Evolutionary conservation across 2,797 vertebrate genomes (phyloP).

Genomic region (Peromyscus nudipes): DNA sequence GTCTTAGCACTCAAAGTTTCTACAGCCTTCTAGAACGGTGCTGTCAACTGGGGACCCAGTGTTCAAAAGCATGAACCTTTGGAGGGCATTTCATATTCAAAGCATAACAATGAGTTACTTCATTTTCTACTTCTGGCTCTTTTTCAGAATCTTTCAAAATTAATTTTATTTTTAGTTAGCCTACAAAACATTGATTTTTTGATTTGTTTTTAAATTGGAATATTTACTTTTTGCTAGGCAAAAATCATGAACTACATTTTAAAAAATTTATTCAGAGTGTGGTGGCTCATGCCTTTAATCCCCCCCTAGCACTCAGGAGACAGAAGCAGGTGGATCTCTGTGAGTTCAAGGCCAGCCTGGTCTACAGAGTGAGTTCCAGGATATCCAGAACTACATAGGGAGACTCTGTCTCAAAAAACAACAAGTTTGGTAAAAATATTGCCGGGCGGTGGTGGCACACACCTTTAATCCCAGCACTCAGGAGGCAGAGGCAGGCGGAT

Average conservation of each 20-base stretch:
- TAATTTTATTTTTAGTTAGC: not conserved
- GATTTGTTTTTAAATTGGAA: not conserved
- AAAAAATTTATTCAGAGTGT: no score
- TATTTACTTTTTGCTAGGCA: not conserved
- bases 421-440: no score
- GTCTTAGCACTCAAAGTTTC: not conserved
- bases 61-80: not conserved
- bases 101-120: not conserved
- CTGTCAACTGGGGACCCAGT: not conserved
- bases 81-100: not conserved
- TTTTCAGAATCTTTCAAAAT: not conserved
- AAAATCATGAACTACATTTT: not conserved
- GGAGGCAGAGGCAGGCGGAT: no score
- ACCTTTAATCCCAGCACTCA: no score
- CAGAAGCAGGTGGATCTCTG: no score
- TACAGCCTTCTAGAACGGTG: not conserved
- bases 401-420: no score
- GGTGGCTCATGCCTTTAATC: no score
- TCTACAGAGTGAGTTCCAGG: no score
- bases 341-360: no score
- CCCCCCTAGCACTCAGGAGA: no score
- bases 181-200: not conserved
- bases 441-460: no score
- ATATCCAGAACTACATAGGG: no score
- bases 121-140: conserved; percentile 42